Conservation (phyloP, 1,140 invertebrate genomes). For the silkworm (Bombyx mori) region DNA sequence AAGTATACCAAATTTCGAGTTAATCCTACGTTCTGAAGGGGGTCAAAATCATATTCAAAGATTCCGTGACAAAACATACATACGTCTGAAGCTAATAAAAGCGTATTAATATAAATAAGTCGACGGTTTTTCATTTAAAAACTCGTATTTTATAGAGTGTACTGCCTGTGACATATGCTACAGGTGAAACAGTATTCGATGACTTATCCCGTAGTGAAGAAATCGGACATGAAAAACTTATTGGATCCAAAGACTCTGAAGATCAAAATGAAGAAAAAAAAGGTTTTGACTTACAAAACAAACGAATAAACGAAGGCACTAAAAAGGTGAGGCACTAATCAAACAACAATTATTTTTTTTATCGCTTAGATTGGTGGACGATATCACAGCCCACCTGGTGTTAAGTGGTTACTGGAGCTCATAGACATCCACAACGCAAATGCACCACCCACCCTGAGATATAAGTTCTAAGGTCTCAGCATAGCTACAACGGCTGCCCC, state of each 20-base stretch:
- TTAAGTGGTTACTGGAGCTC: too few species aligned
- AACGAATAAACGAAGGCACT: conserved; percentile 11
- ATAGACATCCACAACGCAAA: too few species aligned
- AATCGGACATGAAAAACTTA: conserved; percentile 21
- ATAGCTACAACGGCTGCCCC: too few species aligned
- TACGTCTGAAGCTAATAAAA: too few species aligned
- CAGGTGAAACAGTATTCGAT: conserved; percentile 11
- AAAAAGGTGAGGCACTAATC: conserved; percentile 21
- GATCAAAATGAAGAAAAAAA: conserved; percentile 24
- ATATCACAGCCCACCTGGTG: too few species aligned
- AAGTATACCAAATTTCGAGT: too few species aligned
- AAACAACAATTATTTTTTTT: background rate
- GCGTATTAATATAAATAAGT: background rate
- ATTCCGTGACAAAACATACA: too few species aligned
- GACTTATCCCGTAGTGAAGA: conserved; percentile 12
- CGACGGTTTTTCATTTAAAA: conserved; percentile 7
- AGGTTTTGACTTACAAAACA: conserved; percentile 16
- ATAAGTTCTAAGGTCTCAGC: too few species aligned
- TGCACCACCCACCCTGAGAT: too few species aligned
- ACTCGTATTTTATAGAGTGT: conserved; percentile 30
- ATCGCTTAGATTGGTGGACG: too few species aligned
- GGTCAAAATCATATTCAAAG: too few species aligned
- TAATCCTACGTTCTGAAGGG: too few species aligned
- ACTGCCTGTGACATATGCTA: conserved; percentile 28
- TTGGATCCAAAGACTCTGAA: conserved; percentile 17